These are phyloP conservation scores for Orthonyx spaldingii DNA, from an alignment of 2,113 vertebrate genomes.

Conservation along the genomic window DNA sequence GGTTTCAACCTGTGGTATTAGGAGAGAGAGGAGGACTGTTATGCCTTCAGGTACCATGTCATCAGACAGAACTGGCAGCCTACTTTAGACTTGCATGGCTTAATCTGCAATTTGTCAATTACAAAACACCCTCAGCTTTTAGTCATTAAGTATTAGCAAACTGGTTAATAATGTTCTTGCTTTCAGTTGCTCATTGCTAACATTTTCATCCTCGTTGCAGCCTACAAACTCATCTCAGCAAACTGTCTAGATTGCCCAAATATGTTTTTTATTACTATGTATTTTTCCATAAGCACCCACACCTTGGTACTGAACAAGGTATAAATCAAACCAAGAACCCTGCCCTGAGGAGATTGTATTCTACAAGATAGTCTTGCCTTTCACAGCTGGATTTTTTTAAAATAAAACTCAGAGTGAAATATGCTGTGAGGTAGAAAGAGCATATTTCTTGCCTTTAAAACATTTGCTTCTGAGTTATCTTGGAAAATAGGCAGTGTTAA, in stretches of 20 bases:
- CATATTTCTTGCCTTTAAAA: not conserved
- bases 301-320: not conserved
- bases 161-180: not conserved
- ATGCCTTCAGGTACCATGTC: not conserved
- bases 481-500: not conserved
- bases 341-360: not conserved
- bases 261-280: not conserved
- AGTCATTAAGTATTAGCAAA: not conserved
- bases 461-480: not conserved
- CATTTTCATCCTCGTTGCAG: not conserved
- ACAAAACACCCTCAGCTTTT: not conserved
- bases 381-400: not conserved
- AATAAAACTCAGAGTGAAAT: not conserved
- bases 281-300: conserved; percentile 2
- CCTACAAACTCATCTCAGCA: not conserved
- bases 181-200: not conserved
- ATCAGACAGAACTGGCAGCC: not conserved
- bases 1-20: not conserved
- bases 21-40: not conserved
- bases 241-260: not conserved
- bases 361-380: not conserved
- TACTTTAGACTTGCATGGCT: not conserved
- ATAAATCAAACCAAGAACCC: not conserved
- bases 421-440: not conserved
- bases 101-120: not conserved